Base-by-base conservation (phyloP, 2,888 invertebrate genomes). In the Apocheima hispidaria region DNA sequence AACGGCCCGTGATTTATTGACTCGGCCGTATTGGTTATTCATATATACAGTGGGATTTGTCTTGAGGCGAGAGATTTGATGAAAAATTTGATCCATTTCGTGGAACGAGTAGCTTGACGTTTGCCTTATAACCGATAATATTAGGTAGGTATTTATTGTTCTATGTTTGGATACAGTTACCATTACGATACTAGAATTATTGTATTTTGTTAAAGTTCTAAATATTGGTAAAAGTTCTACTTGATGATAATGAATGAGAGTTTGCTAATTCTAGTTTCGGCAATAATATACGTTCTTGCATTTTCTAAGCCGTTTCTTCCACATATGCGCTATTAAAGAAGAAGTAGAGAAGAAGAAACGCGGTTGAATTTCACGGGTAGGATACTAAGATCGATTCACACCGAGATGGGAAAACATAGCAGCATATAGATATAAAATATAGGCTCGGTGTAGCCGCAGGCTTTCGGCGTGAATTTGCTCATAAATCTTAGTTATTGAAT, bases 1-100 rank as follows among this genome's bases (percentile, higher is more conserved):
- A 21, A 33, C 38, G 51, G 14, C 35, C 60, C 54, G 61, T 67
- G 67, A 69, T 67, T 69, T 67, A 69, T 67, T 46, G 62, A 52
- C 54, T 51, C 48, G 40, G 10, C n/a, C 18, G 53, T 53, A 60
- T 60, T 60, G 55, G 49, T 23, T 51, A 60, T 60, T 55, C 55
- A 60, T 43, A 33, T 55, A 55, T 60, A 44, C 55, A 51, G 50
- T 41, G 40, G 59, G 40, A 35, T 43, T 60, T 60, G 54, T 60
- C 49, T 60, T 50, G 18, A 30, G 14, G 2, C 16, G 9, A 16
- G 43, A 40, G 26, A 43, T 38, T 21, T 38, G 16, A 9, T 58
- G 30, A 38, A 46, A 58, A 38, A 46, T 52, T 23, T 30, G 18
- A 12, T 12, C 53, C 23, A 20, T 46, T 30, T 46, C 20, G 46